These are phyloP conservation scores for Perca schrenkii DNA, from an alignment of 2,113 vertebrate genomes.

Conservation along the genomic window DNA sequence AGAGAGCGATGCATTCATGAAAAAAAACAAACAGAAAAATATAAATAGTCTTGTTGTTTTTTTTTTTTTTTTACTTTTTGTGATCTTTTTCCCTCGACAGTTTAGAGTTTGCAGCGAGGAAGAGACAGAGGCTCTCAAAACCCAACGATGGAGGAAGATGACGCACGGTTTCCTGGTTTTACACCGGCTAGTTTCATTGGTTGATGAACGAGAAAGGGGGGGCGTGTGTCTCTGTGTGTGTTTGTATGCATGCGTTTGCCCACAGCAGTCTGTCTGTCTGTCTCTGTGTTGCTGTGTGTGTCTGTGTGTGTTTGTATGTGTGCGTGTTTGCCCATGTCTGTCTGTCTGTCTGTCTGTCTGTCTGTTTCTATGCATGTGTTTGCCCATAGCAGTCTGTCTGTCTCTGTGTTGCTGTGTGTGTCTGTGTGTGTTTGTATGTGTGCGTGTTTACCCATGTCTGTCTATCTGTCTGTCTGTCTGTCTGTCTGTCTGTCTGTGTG, in stretches of 20 bases:
- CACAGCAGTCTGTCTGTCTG: no score
- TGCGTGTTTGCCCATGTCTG: no score
- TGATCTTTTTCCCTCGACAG: neutral
- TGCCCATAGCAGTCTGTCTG: no score
- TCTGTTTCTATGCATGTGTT: no score
- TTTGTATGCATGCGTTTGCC: no score
- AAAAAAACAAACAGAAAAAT: conserved; percentile 34
- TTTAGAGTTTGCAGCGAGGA: neutral
- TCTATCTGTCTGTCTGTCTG: no score
- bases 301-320: no score
- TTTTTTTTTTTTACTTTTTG: conserved; percentile 5
- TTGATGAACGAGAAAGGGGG: no score
- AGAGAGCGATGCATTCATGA: conserved; percentile 8
- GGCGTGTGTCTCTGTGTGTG: no score
- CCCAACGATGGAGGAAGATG: neutral
- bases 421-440: neutral
- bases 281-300: no score
- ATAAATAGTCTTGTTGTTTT: conserved; percentile 59
- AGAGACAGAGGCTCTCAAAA: conserved; percentile 48
- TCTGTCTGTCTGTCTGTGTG: neutral
- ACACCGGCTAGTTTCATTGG: neutral
- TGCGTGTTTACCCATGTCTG: no score
- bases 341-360: no score
- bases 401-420: neutral
- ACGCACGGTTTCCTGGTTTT: conserved; percentile 15